These are phyloP conservation scores for Drosophila buzzatii DNA, from an alignment of 2,888 invertebrate genomes.

Conservation along the genomic window DNA sequence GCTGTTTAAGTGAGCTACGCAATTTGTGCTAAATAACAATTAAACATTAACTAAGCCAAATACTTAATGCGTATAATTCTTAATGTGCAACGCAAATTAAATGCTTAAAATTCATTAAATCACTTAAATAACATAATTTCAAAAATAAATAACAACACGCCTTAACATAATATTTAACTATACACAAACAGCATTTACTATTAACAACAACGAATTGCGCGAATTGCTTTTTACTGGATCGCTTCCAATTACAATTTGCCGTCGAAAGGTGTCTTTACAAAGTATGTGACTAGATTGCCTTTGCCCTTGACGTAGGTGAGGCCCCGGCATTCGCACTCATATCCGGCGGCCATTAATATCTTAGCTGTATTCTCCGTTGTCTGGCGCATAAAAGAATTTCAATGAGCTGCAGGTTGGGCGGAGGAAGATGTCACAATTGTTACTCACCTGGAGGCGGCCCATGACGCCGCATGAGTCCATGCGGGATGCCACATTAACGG, in stretches of 20 bases:
- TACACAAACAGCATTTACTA: slow-evolving; percentile 42
- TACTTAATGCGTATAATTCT: slow-evolving; percentile 40
- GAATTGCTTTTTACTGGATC: slow-evolving; percentile 39
- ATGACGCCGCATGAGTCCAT: slow-evolving; percentile 98
- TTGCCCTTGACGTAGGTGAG: slow-evolving; percentile 98
- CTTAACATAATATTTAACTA: slow-evolving; percentile 34
- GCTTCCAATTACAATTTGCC: slow-evolving; percentile 85
- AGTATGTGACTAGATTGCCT: slow-evolving; percentile 95
- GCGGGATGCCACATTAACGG: slow-evolving; percentile 97
- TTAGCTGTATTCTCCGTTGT: slow-evolving; percentile 93
- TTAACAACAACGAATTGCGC: slow-evolving; percentile 55
- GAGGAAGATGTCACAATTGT: background rate
- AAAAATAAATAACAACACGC: slow-evolving; percentile 75
- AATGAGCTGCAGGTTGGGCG: background rate
- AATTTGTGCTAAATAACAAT: slow-evolving; percentile 55
- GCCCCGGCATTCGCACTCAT: slow-evolving; percentile 95
- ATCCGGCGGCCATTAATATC: slow-evolving; percentile 93
- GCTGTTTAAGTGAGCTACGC: slow-evolving; percentile 65
- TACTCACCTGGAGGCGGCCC: slow-evolving; percentile 91
- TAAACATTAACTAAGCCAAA: slow-evolving; percentile 44
- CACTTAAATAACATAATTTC: slow-evolving; percentile 46
- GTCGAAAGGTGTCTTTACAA: slow-evolving; percentile 94
- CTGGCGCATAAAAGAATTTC: slow-evolving; percentile 82
- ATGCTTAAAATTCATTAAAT: slow-evolving; percentile 60
- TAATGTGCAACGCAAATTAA: slow-evolving; percentile 63